Evolutionary conservation across 2,797 vertebrate species (phyloP), one percentile per base, ranked within the genome.

Genomic region (Pseudopleuronectes americanus): DNA sequence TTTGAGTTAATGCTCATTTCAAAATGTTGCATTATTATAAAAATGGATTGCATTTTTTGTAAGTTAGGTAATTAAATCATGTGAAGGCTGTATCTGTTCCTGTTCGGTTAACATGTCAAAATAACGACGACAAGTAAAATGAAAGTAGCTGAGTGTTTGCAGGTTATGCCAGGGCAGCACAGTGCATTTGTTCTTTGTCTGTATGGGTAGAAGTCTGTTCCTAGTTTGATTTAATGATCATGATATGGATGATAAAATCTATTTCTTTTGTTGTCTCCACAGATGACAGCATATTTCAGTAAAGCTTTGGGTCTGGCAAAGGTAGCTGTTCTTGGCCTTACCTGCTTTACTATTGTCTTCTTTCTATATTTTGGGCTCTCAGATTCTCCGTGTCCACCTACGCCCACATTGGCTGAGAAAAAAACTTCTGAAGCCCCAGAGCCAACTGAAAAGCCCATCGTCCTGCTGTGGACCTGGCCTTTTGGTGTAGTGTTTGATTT

Each of bases 401-500:
- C 21, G 3, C n/a, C 17, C 23, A 1, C n/a, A 38, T 23, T 14
- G 33, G 0, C 2, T 23, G 1, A 48, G 12, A n/a, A 38, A 31
- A 28, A 54, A 52, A 10, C n/a, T 24, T 0, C 6, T 63, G 23
- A 64, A 17, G 17, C 0, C 1, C 2, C 22, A 12, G 19, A 60
- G 19, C 13, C 33, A 51, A 21, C 31, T 17, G 60, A 65, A 33
- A 81, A 78, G 38, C 78, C 71, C n/a, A 49, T 70, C 64, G 61
- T 84, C 41, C 57, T 80, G 41, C 8, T 77, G 47, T 84, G 81
- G 81, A 65, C 28, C 57, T 96, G 96, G 96, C 96, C 96, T 0
- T 93, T 96, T 71, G 94, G 94, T 19, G 92, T 94, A 56, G 93
- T 84, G 8, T 96, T 95, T 2, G 93, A 96, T 71, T 90, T 96